A percentile compares a stretch with the other conserved stretches of the same genome.
These are phyloP conservation scores for Pentamera pediparva DNA, from an alignment of 53 echinoderm and acorn worm species.

Conservation along the genomic window DNA sequence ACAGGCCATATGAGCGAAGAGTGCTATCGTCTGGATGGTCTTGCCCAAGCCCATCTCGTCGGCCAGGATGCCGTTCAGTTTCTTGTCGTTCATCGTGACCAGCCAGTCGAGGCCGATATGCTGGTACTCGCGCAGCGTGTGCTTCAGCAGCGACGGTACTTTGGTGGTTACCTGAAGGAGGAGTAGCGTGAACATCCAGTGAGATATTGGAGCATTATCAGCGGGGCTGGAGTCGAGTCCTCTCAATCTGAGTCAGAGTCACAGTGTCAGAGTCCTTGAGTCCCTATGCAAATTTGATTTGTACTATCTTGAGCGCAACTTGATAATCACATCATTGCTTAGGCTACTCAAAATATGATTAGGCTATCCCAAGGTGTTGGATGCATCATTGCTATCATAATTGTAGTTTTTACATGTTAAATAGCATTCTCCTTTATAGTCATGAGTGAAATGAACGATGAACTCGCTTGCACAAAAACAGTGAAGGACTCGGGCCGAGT, in stretches of 20 bases:
- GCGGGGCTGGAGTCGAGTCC: no score
- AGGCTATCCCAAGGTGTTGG: no score
- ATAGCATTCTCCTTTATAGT: no score
- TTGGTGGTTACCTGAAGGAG: conserved; percentile 75
- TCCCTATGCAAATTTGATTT: no score
- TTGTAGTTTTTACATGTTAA: no score
- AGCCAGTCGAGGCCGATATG: conserved; percentile 99
- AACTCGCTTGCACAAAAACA: no score
- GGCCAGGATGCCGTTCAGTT: conserved; percentile 92
- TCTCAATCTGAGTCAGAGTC: not conserved
- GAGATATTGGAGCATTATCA: not conserved
- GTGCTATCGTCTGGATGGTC: conserved; percentile 92
- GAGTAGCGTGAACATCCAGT: not conserved
- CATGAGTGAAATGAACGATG: no score
- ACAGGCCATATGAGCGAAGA: conserved; percentile 86
- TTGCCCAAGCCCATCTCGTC: conserved; percentile 99
- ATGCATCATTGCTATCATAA: no score
- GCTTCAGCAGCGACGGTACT: conserved; percentile 86
- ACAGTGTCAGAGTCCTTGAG: no score
- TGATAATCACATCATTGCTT: no score
- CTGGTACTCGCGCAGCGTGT: conserved; percentile 97
- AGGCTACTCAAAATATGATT: no score
- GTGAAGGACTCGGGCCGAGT: no score
- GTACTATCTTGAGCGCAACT: not conserved
- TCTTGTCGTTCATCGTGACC: conserved; percentile 93